Evolutionary conservation across 2,888 invertebrate genomes (phyloP).

Genomic region (Trachelus troglodyta): DNA sequence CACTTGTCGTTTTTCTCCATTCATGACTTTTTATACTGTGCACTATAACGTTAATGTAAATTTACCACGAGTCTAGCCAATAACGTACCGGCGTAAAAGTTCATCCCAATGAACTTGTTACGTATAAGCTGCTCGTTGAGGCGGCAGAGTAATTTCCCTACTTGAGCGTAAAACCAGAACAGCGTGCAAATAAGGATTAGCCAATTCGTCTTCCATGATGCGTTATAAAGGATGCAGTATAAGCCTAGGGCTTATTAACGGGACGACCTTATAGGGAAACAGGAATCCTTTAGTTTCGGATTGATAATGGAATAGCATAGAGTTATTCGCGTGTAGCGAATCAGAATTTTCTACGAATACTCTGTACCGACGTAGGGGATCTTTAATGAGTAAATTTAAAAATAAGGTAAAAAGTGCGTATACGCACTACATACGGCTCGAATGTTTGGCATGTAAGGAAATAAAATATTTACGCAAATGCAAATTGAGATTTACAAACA

Average conservation of each 20-base stretch:
- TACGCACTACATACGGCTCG: slow-evolving; percentile 23
- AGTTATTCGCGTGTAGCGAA: background rate
- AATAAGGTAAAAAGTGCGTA: background rate
- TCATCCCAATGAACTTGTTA: background rate
- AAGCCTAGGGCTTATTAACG: background rate
- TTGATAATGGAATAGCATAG: background rate
- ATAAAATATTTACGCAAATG: slow-evolving; percentile 30
- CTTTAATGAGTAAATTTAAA: background rate
- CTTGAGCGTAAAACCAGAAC: background rate
- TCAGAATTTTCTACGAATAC: background rate
- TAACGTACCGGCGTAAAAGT: background rate
- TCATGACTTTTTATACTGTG: background rate
- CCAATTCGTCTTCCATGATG: slow-evolving; percentile 1
- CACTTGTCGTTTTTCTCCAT: background rate
- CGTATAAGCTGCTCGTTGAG: background rate
- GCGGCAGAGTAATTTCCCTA: background rate
- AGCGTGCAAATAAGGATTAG: slow-evolving; percentile 7
- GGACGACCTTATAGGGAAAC: background rate
- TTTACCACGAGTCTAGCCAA: background rate
- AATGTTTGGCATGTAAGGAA: slow-evolving; percentile 33
- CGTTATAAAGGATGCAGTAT: background rate
- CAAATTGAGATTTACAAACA: slow-evolving; percentile 9
- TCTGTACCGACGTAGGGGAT: background rate
- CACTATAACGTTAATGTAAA: background rate
- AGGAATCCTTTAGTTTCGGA: background rate